Evolutionary conservation across 1,140 invertebrate species (phyloP), one percentile per base, ranked within the genome.

Genomic region (Grapholita molesta): DNA sequence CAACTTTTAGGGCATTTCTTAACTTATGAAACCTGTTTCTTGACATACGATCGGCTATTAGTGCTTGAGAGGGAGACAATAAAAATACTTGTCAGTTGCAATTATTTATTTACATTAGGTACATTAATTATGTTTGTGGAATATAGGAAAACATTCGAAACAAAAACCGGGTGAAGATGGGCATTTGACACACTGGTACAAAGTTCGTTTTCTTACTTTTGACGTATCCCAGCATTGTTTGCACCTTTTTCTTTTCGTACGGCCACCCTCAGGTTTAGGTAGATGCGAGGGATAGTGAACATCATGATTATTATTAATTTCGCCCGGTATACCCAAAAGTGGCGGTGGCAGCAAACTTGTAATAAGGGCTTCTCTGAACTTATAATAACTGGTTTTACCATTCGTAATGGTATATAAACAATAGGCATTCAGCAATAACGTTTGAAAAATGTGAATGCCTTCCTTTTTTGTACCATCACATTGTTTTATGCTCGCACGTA

Each of bases 381-480:
- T 24, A 28, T 61, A 61, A 6, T 18, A 28, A 32, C 25, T 61
- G 5, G 8, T 53, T 53, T 53, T 53, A 18, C 23, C 23, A n/a
- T 15, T n/a, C 11, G 5, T 15, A 7, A 15, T 61, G 28, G 15
- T 61, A 24, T 61, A 61, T n/a, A 61, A 24, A n/a, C 7, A 66
- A n/a, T 23, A 67, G 11, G 66, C 28, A 67, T 67, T 67, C 15
- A n/a, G 28, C 11, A 67, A 15, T 11, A 25, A 23, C 35, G 25
- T 28, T 28, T 67, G 35, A 21, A 67, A 15, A 11, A 67, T 23
- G 38, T 74, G 72, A 25, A 74, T 24, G 18, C 33, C n/a, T 52
- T 70, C n/a, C 24, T 33, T 74, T 74, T 21, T 70, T 70, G 21
- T 73, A 73, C 69, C 69, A 73, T 48, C 66, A 12, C 6, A 70